These are phyloP conservation scores for Vollenhovia emeryi DNA, from an alignment of 1,140 invertebrate genomes.

Conservation along the genomic window DNA sequence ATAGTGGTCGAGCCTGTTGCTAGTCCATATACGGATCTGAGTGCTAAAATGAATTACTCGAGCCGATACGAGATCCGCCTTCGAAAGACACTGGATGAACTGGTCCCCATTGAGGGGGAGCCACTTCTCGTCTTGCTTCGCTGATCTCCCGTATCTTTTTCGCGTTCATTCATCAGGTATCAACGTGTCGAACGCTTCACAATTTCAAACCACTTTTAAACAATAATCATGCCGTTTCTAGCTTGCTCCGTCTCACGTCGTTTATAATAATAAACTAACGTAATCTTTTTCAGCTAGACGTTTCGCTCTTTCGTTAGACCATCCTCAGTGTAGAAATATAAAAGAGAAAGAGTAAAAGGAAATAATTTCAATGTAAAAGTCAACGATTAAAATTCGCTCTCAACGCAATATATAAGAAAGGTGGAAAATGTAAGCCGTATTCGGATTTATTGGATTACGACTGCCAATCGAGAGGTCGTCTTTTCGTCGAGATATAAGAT, in stretches of 20 bases:
- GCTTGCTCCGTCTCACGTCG: neutral
- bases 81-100: constrained; percentile 66
- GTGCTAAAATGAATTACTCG: constrained; percentile 72
- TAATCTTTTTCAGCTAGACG: neutral
- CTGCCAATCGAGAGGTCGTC: no score
- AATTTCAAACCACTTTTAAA: constrained; percentile 46
- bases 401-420: no score
- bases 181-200: constrained; percentile 6
- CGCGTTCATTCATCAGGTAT: constrained; percentile 79
- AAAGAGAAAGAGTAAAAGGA: no score
- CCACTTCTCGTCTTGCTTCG: constrained; percentile 56
- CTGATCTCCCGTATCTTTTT: constrained; percentile 61
- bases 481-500: no score
- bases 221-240: neutral
- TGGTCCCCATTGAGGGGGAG: constrained; percentile 75
- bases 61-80: constrained; percentile 61
- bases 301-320: no score
- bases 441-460: no score
- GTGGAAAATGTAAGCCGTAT: no score
- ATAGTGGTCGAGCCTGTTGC: constrained; percentile 65
- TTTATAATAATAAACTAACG: neutral
- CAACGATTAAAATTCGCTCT: no score
- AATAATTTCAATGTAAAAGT: no score
- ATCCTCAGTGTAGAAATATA: no score
- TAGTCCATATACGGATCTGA: constrained; percentile 67